Base-by-base conservation (phyloP, 2,113 vertebrate genomes). In the Benitochromis conjunctus region DNA sequence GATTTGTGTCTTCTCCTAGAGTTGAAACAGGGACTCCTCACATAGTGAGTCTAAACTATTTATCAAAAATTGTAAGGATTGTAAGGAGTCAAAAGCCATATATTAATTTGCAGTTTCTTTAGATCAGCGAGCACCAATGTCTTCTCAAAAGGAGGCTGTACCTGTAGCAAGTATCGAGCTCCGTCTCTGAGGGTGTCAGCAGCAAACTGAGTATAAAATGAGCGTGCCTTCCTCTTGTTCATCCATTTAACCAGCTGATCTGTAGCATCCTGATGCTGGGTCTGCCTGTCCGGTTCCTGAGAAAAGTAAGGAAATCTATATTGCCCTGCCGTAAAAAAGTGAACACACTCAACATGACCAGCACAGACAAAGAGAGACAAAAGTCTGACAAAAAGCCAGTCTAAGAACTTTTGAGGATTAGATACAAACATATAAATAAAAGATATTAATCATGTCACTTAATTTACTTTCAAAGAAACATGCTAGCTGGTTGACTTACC, bases 131-230 rank as follows among this genome's bases (percentile, higher is more conserved):
- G 38, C 38, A 41, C 38, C 38, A 41, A 41, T 41, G 10, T 41
- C 3, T 41, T 41, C 9, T 41, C 38, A 41, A 10, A 41, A 41
- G 38, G 9, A 43, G 12, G 41, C 41, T 11, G 9, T 91, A 96
- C 96, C 96, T 97, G 96, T 62, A 96, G 53, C 51, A 97, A 89
- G 29, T 93, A 90, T 3, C 82, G 91, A 29, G 94, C 84, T 38
- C 96, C 96, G 1, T 86, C 83, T 83, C 93, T 85, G 76, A 97
- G 88, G 46, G 79, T 91, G 12, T 91, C 84, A 1, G 91, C 91
- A 2, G 51, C 88, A 69, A 96, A 89, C 2, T 89, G 83, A 3
- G 88, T 94, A 46, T 97, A 97, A 89, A 96, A 97, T 1, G 95
- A 94, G 24, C 88, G 91, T 55, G 96, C 94, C 87, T 96, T 97